These are phyloP conservation scores for Lophotis ruficrista DNA, from an alignment of 2,113 vertebrate genomes.

Conservation along the genomic window DNA sequence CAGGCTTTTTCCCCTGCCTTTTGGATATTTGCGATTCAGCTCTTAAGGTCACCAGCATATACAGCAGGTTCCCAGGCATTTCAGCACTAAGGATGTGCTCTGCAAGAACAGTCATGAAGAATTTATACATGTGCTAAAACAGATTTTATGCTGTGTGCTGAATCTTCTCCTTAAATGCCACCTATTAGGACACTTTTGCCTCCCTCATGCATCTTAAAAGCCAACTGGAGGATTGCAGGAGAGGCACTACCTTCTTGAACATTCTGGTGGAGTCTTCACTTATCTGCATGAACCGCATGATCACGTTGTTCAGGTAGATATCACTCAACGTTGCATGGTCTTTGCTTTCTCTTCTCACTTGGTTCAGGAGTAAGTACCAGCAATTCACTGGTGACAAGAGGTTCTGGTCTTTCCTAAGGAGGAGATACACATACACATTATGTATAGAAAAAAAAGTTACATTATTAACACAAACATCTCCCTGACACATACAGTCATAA, in stretches of 20 bases:
- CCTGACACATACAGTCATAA: background rate
- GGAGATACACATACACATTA: background rate
- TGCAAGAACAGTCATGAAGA: conserved; percentile 14
- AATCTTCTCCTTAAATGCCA: conserved; percentile 33
- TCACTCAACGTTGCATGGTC: conserved; percentile 96
- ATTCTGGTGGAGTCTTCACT: conserved; percentile 97
- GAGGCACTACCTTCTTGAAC: conserved; percentile 90
- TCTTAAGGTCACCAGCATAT: conserved; percentile 3
- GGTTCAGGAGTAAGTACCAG: conserved; percentile 98
- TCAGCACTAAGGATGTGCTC: background rate
- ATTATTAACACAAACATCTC: background rate
- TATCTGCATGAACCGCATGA: conserved; percentile 99
- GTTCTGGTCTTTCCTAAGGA: conserved; percentile 94
- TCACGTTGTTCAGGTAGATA: conserved; percentile 99
- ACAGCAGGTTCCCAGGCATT: background rate
- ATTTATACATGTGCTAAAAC: conserved; percentile 38
- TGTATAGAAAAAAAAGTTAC: background rate
- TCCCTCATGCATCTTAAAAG: background rate
- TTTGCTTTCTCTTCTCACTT: conserved; percentile 96
- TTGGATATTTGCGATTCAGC: background rate
- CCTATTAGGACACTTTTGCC: background rate
- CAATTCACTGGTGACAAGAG: conserved; percentile 97
- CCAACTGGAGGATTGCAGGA: background rate
- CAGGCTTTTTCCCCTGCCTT: background rate
- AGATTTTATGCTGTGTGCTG: conserved; percentile 28